Base-by-base conservation (phyloP, 2,113 vertebrate genomes). In the Callaeas wilsoni region DNA sequence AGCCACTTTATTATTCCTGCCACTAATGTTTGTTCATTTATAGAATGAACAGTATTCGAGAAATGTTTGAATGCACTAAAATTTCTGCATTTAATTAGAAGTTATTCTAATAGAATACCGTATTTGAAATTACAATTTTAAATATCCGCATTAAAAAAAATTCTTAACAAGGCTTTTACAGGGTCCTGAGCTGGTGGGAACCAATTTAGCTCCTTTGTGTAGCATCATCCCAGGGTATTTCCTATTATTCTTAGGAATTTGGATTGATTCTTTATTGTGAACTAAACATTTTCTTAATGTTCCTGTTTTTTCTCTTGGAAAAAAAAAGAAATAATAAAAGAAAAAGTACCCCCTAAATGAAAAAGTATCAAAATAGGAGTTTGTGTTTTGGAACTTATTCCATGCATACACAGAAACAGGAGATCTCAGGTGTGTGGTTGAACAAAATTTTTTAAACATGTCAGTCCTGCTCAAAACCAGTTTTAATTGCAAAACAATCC, bases 171-270 rank as follows among this genome's bases (percentile, higher is more conserved):
- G 82, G 65, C 27, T 94, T 92, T 96, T 67, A 42, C 32, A 55
- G 46, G 35, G 55, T 92, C 63, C 49, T 47, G 71, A 71, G 79
- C n/a, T 71, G 75, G 86, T 93, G 94, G 86, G 83, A 92, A 93
- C 79, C 53, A 60, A 79, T 90, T 93, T 76, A 71, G 53, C 62
- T 70, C 75, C 57, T 83, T 96, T 96, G 94, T 94, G 63, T 57
- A 16, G 57, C 89, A 88, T 93, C 89, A 90, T 96, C 83, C 47
- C 39, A 3, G 79, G 83, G 57, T 90, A 84, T 92, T 96, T 86
- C 63, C 83, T 69, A 96, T 94, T 95, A 76, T 96, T 92, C 91
- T 71, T 56, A 80, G 93, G 94, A 92, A 93, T 95, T 95, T 76
- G 53, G 91, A 62, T 83, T 49, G 87, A 74, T 77, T 50, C 63